A percentile compares a stretch with the other conserved stretches of the same genome.
Conservation (phyloP, 2,113 vertebrate species). For the Caloenas nicobarica region DNA sequence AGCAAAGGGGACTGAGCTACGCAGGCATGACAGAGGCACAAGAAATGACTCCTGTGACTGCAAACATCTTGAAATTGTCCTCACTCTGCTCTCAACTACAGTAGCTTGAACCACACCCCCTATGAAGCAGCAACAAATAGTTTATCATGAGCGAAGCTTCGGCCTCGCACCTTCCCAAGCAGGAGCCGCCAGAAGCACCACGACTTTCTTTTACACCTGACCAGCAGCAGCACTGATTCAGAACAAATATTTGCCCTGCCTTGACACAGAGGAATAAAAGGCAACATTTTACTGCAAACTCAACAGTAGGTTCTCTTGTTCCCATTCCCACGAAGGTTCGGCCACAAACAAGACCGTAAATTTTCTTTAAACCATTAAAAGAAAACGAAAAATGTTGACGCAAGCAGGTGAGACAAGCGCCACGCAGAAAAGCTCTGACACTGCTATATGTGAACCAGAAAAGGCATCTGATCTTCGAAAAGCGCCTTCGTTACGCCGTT, state of each 20-base stretch:
- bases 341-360: neutral
- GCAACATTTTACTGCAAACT: neutral
- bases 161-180: neutral
- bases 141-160: neutral
- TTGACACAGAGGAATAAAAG: neutral
- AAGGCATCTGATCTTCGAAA: neutral
- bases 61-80: neutral
- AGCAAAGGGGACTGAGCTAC: neutral
- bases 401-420: neutral
- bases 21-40: no score
- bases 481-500: neutral
- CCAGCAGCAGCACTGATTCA: neutral
- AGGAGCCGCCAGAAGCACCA: neutral
- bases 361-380: neutral
- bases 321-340: neutral
- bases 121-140: neutral
- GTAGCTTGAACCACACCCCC: neutral
- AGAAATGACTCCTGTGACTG: neutral
- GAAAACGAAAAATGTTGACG: neutral
- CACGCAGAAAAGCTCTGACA: neutral
- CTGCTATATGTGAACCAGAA: neutral
- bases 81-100: neutral
- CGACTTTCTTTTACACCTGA: neutral
- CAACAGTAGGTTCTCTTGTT: neutral
- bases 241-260: slow-evolving; percentile 8